Percentiles rank a stretch among this genome's conserved stretches.
Evolutionary conservation across 2,888 invertebrate species (phyloP).

Genomic region (Leucophenga maculata): DNA sequence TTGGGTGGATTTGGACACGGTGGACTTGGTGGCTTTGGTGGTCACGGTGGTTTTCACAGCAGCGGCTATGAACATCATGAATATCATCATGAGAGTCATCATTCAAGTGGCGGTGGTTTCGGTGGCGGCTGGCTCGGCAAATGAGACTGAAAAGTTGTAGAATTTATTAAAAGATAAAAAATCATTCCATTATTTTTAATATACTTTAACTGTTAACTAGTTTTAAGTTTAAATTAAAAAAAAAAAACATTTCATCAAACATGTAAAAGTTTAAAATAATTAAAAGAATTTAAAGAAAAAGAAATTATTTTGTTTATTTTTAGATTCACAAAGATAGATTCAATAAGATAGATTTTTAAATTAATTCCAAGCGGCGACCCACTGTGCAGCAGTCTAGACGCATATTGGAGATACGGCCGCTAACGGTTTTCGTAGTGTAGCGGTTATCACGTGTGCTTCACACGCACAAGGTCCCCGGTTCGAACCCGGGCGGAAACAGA

Average conservation of each 20-base stretch:
- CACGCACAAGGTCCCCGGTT: constrained; percentile 54
- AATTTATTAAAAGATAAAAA: not conserved
- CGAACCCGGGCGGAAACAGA: constrained; percentile 27
- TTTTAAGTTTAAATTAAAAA: constrained; percentile 41
- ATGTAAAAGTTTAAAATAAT: not conserved
- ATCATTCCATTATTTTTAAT: constrained; percentile 30
- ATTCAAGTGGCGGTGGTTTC: constrained; percentile 45
- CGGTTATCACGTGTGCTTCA: constrained; percentile 71
- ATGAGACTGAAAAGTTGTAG: constrained; percentile 27
- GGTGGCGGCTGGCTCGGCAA: constrained; percentile 55
- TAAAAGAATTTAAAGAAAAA: constrained; percentile 2
- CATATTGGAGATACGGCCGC: too few species aligned
- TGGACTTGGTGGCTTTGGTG: constrained; percentile 39
- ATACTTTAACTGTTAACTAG: constrained; percentile 46
- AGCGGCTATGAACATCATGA: constrained; percentile 54
- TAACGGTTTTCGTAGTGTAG: constrained; percentile 70
- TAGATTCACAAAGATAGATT: not conserved
- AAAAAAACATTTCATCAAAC: not conserved
- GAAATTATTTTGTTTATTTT: not conserved
- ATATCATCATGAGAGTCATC: constrained; percentile 51
- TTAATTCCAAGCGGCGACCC: not conserved
- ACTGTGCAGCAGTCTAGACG: too few species aligned
- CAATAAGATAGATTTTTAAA: not conserved
- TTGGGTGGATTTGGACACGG: constrained; percentile 38
- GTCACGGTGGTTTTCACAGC: constrained; percentile 45